A percentile compares a stretch with the other conserved stretches of the same genome.
These are phyloP conservation scores for Catharus bicknelli DNA, from an alignment of 2,113 vertebrate species.

Conservation along the genomic window DNA sequence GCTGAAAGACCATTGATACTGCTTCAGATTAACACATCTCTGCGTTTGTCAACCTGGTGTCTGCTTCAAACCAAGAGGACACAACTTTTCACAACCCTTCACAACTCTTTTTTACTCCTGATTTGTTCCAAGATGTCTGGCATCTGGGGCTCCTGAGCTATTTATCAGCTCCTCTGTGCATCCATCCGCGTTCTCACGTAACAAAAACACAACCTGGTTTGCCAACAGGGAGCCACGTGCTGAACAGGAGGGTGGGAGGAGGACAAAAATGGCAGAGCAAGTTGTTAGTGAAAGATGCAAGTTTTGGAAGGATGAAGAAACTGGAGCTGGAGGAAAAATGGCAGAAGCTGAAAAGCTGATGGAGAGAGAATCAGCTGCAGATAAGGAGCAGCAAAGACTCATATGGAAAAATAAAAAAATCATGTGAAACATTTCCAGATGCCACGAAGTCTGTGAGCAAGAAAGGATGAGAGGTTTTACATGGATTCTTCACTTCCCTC, in stretches of 20 bases:
- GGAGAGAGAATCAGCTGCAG: background rate
- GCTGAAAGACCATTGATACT: background rate
- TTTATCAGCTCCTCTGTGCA: background rate
- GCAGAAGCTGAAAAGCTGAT: background rate
- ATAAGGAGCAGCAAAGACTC: background rate
- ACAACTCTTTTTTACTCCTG: background rate
- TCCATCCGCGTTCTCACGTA: background rate
- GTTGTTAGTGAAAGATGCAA: background rate
- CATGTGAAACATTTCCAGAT: background rate
- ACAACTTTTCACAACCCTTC: background rate
- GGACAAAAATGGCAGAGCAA: background rate
- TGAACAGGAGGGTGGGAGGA: background rate
- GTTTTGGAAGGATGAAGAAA: background rate
- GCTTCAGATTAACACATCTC: background rate
- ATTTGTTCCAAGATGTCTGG: background rate
- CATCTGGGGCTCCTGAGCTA: background rate
- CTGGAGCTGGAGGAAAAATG: background rate
- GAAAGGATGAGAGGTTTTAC: background rate
- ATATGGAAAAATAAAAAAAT: background rate
- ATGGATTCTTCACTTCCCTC: background rate
- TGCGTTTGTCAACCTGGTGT: rapidly evolving
- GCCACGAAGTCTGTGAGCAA: rapidly evolving
- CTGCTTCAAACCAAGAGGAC: background rate
- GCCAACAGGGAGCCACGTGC: background rate
- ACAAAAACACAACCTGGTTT: background rate